phyloP scores from a whole-genome alignment of 2,113 vertebrate species.

The Phaetusa simplex region DNA sequence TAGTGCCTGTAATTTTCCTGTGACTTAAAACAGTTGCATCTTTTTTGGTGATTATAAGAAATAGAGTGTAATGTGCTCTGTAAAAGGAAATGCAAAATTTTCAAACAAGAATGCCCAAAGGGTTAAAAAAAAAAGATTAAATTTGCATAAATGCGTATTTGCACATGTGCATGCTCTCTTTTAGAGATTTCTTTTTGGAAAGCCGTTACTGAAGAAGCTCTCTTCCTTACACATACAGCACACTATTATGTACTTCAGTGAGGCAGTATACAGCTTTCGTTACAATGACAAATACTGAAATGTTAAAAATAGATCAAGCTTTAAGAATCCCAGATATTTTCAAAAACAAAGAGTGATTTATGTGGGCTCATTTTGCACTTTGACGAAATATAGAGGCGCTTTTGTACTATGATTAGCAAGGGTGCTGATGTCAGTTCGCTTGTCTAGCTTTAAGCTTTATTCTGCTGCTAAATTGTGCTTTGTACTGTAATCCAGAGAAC shows the following conservation, averaged over 20 bases:
- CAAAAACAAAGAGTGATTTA: conserved; percentile 86
- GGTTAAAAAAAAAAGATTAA: neutral
- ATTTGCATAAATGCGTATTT: rapidly evolving
- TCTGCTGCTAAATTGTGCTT: conserved; percentile 82
- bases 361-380: conserved; percentile 72
- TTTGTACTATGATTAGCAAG: conserved; percentile 83
- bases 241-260: neutral
- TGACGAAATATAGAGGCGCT: conserved; percentile 78
- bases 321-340: conserved; percentile 88
- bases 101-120: neutral
- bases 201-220: neutral
- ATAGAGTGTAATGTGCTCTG: neutral
- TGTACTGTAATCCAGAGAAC: conserved; percentile 80
- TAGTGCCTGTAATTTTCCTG: neutral
- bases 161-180: neutral
- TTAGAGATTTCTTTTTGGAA: neutral
- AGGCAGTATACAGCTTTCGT: conserved; percentile 25
- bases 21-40: neutral
- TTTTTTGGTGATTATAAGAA: neutral
- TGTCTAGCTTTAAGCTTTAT: conserved; percentile 80
- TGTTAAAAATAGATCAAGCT: conserved; percentile 84
- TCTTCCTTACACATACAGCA: neutral
- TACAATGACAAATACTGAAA: conserved; percentile 46
- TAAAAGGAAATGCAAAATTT: neutral
- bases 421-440: conserved; percentile 81